Percentiles rank a stretch among this genome's conserved stretches.
These are phyloP conservation scores for Aphyosemion australe DNA, from an alignment of 2,113 vertebrate genomes.

Conservation along the genomic window DNA sequence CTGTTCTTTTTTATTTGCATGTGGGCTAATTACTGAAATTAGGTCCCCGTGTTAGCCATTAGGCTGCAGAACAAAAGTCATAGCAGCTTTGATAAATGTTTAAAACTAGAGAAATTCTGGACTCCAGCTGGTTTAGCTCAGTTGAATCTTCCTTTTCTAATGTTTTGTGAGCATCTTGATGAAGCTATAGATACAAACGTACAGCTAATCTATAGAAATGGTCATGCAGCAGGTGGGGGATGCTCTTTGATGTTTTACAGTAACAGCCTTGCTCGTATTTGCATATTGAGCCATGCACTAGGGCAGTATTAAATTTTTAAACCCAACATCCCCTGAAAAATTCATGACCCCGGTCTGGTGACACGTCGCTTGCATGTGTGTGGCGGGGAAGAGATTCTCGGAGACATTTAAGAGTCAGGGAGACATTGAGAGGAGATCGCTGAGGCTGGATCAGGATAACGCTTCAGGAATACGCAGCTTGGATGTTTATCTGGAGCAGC, in stretches of 20 bases:
- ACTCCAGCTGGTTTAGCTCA: background rate
- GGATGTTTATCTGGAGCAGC: constrained; percentile 32
- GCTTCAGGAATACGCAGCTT: constrained; percentile 21
- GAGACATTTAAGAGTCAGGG: constrained; percentile 44
- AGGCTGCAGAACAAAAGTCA: background rate
- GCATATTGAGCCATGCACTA: constrained; percentile 21
- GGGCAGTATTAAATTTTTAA: constrained; percentile 64
- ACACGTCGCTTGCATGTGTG: constrained; percentile 23
- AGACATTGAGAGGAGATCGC: constrained; percentile 18
- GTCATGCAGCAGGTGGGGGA: background rate
- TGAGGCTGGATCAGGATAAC: constrained; percentile 1
- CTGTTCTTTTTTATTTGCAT: constrained; percentile 25
- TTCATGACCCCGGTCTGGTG: constrained; percentile 70
- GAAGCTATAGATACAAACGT: background rate
- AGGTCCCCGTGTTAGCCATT: background rate
- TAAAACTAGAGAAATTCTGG: background rate
- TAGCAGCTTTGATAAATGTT: background rate
- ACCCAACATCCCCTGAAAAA: constrained; percentile 66
- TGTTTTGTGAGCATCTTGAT: background rate
- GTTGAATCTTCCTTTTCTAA: background rate
- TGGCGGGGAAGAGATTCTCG: constrained; percentile 32
- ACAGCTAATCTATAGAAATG: background rate
- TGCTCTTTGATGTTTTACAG: background rate
- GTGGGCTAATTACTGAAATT: constrained; percentile 24
- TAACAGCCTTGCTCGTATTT: constrained; percentile 7